Percentiles rank a stretch among this genome's conserved stretches.
Evolutionary conservation across 1,140 invertebrate species (phyloP).

Genomic region (Polypedilum vanderplanki): DNA sequence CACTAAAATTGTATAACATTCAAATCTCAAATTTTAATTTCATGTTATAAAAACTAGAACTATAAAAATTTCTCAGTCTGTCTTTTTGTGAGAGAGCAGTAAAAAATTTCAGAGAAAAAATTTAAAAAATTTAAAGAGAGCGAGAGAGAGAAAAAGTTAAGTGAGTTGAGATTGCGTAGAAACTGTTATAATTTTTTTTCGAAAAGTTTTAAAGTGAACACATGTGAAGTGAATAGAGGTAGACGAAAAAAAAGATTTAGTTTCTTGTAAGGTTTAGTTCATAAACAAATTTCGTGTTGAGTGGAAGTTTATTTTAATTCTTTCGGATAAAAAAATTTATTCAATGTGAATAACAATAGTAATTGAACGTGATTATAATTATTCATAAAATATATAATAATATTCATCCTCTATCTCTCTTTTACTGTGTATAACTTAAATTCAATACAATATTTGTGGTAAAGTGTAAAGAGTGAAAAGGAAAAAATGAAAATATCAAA

Average conservation of each 20-base stretch:
- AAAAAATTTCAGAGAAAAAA: constrained; percentile 19
- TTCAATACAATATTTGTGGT: neutral
- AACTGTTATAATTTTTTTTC: neutral
- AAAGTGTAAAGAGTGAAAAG: neutral
- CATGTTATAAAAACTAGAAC: no score
- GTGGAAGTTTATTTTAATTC: neutral
- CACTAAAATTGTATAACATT: no score
- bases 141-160: neutral
- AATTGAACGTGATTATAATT: constrained; percentile 14
- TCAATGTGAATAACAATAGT: neutral
- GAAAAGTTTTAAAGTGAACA: no score
- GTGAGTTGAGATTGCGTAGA: neutral
- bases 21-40: no score
- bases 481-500: neutral
- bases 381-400: neutral
- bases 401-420: no score
- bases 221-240: no score
- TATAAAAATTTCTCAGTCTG: no score
- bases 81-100: no score
- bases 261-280: neutral
- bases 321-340: neutral
- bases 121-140: neutral
- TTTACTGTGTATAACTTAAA: neutral
- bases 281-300: constrained; percentile 20
- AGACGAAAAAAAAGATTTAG: neutral